Conservation (phyloP, 2,888 invertebrate species). For the Orchestes rusci region DNA sequence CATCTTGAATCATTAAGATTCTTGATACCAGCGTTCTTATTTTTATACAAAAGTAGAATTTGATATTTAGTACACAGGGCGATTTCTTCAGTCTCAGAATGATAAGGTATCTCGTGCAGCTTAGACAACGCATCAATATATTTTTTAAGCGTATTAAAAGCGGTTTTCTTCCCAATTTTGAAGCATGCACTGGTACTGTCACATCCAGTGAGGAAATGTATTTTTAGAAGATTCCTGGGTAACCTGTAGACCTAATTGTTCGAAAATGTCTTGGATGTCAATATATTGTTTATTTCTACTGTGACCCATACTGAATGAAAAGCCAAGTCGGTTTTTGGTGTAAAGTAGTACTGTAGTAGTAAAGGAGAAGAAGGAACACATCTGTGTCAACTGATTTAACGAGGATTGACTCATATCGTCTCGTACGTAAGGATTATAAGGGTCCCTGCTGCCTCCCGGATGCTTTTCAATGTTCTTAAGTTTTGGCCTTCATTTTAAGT, state of each 20-base stretch:
- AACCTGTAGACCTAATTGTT: neutral
- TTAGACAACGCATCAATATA: neutral
- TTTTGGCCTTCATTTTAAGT: neutral
- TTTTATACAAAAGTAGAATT: neutral
- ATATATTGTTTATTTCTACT: neutral
- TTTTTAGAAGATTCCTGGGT: neutral
- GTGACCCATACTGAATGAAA: neutral
- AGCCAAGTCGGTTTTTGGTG: neutral
- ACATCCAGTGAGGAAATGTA: slow-evolving; percentile 2
- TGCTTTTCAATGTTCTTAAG: neutral
- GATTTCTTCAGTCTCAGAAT: neutral
- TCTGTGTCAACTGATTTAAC: neutral
- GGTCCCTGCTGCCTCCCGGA: neutral
- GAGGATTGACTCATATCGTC: neutral
- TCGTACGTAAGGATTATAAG: neutral
- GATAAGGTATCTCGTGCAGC: neutral
- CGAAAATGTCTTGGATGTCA: neutral
- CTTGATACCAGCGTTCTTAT: neutral
- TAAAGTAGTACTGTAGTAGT: neutral
- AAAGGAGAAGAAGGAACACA: neutral
- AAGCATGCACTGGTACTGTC: slow-evolving; percentile 1
- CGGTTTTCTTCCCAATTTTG: slow-evolving; percentile 1
- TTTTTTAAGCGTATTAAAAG: neutral
- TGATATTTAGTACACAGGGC: neutral
- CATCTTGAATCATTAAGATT: neutral